phyloP scores from a whole-genome alignment of 2,113 vertebrate species.

The Phoxinus phoxinus region DNA sequence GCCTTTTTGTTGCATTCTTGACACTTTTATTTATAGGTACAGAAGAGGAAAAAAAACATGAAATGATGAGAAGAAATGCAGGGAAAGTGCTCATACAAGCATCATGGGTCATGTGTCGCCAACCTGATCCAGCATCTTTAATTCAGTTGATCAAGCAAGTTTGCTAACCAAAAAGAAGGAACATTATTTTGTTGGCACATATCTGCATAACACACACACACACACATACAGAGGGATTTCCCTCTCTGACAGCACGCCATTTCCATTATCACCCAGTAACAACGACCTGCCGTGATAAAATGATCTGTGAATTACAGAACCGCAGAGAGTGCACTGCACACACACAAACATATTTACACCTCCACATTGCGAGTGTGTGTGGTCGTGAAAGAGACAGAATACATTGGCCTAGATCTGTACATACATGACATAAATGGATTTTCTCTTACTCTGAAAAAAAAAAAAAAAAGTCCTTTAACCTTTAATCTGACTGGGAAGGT shows the following conservation, averaged over 20 bases:
- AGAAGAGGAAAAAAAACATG: neutral
- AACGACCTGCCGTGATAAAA: constrained; percentile 43
- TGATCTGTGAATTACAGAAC: constrained; percentile 42
- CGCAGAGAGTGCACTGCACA: neutral
- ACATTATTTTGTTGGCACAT: constrained; percentile 24
- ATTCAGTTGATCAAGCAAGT: neutral
- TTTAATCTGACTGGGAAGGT: constrained; percentile 15
- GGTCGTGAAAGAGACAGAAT: neutral
- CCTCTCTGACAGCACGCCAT: constrained; percentile 29
- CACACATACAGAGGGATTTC: constrained; percentile 11
- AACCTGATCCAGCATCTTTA: constrained; percentile 2
- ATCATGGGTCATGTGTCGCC: neutral
- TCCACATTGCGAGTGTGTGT: neutral
- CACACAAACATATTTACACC: constrained; percentile 32
- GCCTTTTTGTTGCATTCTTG: neutral
- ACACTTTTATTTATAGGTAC: neutral
- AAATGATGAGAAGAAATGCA: neutral
- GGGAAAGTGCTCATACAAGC: neutral
- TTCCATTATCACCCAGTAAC: constrained; percentile 27
- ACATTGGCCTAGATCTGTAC: constrained; percentile 21
- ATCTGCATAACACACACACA: constrained; percentile 4
- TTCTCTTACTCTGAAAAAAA: constrained; percentile 12
- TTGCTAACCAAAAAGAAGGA: neutral
- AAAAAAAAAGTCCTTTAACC: neutral
- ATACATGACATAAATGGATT: constrained; percentile 40